Conservation (phyloP, 2,888 invertebrate species). For the Tipula vernalis region DNA sequence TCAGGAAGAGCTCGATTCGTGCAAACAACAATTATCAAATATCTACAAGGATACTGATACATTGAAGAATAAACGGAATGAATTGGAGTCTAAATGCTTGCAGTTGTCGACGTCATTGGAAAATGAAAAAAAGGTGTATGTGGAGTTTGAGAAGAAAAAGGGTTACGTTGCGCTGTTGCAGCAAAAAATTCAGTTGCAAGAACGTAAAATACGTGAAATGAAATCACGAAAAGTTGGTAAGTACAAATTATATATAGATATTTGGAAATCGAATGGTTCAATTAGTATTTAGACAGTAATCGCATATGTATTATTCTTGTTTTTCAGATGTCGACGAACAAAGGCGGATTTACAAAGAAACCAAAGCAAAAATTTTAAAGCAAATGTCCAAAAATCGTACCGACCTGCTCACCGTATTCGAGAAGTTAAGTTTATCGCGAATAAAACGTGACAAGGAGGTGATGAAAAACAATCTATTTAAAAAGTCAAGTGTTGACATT, state of each 20-base stretch:
- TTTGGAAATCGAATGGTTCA: too few relatives aligned
- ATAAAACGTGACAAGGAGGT: conserved; percentile 22
- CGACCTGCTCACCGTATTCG: neutral
- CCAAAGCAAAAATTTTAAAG: conserved; percentile 20
- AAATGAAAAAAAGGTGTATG: neutral
- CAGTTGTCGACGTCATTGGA: conserved; percentile 18
- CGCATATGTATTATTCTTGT: too few relatives aligned
- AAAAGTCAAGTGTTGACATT: conserved; percentile 21
- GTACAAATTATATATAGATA: too few relatives aligned
- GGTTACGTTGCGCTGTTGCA: conserved; percentile 8
- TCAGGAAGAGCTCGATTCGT: conserved; percentile 33
- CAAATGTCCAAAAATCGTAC: conserved; percentile 26
- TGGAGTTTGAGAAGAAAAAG: neutral
- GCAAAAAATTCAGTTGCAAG: conserved; percentile 20
- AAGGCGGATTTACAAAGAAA: conserved; percentile 21
- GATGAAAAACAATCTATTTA: conserved; percentile 22
- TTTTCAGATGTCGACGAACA: conserved; percentile 24
- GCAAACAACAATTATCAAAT: conserved; percentile 19
- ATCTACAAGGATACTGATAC: conserved; percentile 22
- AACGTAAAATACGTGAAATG: conserved; percentile 18
- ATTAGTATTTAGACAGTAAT: too few relatives aligned
- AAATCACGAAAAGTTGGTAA: conserved; percentile 13
- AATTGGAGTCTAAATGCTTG: conserved; percentile 22
- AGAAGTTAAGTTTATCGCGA: conserved; percentile 23
- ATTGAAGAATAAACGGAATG: conserved; percentile 22